Conservation (phyloP, 2,113 vertebrate genomes). For the Holacanthus passer region DNA sequence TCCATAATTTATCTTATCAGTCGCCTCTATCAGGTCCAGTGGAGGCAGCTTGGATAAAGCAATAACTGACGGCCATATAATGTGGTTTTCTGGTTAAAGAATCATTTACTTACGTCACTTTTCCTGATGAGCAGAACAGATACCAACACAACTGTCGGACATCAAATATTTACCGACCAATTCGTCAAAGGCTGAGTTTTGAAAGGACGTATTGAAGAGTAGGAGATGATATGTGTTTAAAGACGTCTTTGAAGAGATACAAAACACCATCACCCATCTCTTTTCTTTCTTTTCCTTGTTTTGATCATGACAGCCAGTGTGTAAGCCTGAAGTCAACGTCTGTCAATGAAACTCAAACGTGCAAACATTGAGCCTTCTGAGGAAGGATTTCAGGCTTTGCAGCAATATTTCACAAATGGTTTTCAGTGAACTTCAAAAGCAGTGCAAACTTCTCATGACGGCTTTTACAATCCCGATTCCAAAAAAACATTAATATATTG, state of each 20-base stretch:
- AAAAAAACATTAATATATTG: too few relatives aligned
- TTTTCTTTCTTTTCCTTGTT: background rate
- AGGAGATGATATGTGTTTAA: background rate
- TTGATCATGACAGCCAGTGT: conserved; percentile 9
- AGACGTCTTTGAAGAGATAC: conserved; percentile 7
- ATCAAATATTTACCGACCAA: conserved; percentile 57
- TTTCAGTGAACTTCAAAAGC: background rate
- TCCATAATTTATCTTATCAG: conserved; percentile 68
- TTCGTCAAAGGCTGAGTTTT: conserved; percentile 30
- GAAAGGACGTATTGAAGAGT: background rate
- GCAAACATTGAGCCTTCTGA: background rate
- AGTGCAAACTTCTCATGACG: background rate
- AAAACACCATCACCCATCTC: background rate
- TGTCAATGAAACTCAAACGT: background rate
- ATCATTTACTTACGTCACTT: conserved; percentile 5
- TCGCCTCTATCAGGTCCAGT: conserved; percentile 43
- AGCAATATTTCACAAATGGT: background rate
- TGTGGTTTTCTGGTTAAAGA: conserved; percentile 26
- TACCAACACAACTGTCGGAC: conserved; percentile 8
- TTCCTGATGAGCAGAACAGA: conserved; percentile 2
- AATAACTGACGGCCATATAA: conserved; percentile 19
- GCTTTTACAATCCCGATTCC: background rate
- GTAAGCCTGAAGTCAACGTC: background rate
- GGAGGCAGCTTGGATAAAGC: conserved; percentile 40
- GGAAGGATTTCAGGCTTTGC: background rate